Evolutionary conservation across 1,140 invertebrate genomes (phyloP), one percentile per base, ranked within the genome.

Genomic region (Anastrepha ludens): DNA sequence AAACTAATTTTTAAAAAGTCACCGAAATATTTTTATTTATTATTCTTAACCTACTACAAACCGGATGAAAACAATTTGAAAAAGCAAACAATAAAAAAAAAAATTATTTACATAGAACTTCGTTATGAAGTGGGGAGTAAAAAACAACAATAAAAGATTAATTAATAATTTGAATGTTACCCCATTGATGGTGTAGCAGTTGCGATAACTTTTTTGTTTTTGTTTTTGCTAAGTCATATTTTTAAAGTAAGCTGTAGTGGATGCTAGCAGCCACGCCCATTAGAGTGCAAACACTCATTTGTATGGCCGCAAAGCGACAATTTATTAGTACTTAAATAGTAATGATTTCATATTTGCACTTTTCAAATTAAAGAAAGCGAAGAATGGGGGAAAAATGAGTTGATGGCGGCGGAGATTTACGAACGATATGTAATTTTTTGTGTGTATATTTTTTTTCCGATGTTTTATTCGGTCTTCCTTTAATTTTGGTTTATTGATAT

Each of bases 1-100:
- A 81, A 81, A 81, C 41, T 81, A 58, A 81, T 55, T 81, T 81
- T 55, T 81, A 81, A 55, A 8, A 55, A 81, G 74, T 81, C 74
- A 81, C 15, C 47, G 74, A 20, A 55, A 50, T 58, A 81, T 55
- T 55, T 29, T 81, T 29, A 55, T 81, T 81, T 81, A 81, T 58
- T 81, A 81, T 50, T 13, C 29, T 13, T 41, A 70, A 70, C 11
- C 41, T 15, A 70, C 65, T 11, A 70, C 11, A 70, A 41, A 70
- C 65, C 39, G 65, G 65, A 70, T 11, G 39, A 70, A 9, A 70
- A 70, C 65, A 70, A 70, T 17, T 47, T 44, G 41, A 65, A 47
- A 17, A 17, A 81, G 3, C 8, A 55, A 55, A 55, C 9, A 78
- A 20, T 78, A 50, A 17, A 78, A 50, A 78, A 2, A 55, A 50